Evolutionary conservation across 2,797 vertebrate species (phyloP).

Genomic region (Sebastes iracundus): DNA sequence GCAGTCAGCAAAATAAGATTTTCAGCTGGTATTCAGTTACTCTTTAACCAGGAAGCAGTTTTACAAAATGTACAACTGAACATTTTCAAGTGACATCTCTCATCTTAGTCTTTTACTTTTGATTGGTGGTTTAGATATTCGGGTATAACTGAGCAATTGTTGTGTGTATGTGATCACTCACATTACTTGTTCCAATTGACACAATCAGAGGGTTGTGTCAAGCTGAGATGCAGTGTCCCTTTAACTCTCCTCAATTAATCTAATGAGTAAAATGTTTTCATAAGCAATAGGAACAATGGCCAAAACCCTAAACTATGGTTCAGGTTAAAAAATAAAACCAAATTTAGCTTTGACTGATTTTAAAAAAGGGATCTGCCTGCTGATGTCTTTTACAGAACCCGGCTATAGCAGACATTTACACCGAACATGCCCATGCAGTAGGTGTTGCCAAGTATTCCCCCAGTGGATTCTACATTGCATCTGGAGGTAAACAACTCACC

Average conservation of each 20-base stretch:
- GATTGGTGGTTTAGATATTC: background rate
- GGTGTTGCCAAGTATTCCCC: slow-evolving; percentile 95
- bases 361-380: background rate
- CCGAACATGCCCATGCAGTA: slow-evolving; percentile 94
- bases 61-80: background rate
- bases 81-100: background rate
- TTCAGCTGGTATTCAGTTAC: background rate
- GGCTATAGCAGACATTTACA: slow-evolving; percentile 94
- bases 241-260: background rate
- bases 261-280: background rate
- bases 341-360: background rate
- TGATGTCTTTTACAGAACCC: slow-evolving; percentile 87
- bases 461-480: slow-evolving; percentile 98
- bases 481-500: slow-evolving; percentile 87
- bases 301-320: background rate
- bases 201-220: background rate
- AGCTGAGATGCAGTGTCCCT: background rate
- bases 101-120: background rate
- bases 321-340: background rate
- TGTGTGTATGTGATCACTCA: background rate
- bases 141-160: background rate
- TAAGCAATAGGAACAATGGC: background rate
- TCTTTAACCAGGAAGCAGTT: background rate
- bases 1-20: background rate
- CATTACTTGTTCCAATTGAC: background rate